Evolutionary conservation across 1,140 invertebrate genomes (phyloP).

Genomic region (Leucophenga varia): DNA sequence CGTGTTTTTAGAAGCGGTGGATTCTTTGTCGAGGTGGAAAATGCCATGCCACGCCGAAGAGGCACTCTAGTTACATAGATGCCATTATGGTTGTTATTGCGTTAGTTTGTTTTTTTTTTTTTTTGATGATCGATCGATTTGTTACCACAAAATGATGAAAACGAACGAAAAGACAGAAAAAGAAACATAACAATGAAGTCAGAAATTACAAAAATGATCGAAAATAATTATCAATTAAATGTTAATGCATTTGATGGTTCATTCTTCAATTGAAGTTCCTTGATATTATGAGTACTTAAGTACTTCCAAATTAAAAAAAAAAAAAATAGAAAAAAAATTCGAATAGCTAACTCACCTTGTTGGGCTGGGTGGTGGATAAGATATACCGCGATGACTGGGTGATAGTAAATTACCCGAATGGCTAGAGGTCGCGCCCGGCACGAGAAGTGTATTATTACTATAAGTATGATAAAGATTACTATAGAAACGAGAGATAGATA

Average conservation of each 20-base stretch:
- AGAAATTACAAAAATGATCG: conserved; percentile 4
- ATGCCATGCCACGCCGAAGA: conserved; percentile 67
- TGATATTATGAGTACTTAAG: no score
- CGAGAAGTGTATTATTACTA: conserved; percentile 60
- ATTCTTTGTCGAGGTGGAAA: conserved; percentile 65
- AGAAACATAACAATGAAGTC: background rate
- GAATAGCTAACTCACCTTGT: conserved; percentile 61
- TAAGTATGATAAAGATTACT: conserved; percentile 54
- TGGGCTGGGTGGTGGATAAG: conserved; percentile 76
- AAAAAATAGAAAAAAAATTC: no score
- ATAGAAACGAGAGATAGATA: conserved; percentile 23
- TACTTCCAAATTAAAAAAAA: no score
- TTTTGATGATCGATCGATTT: no score
- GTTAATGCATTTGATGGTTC: background rate
- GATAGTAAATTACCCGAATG: conserved; percentile 59
- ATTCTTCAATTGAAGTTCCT: background rate
- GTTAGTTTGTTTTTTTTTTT: no score
- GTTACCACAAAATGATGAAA: no score
- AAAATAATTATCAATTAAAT: background rate
- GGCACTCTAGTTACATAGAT: no score
- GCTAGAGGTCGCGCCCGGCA: conserved; percentile 58
- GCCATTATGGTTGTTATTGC: no score
- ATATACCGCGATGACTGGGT: conserved; percentile 66
- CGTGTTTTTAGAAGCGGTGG: conserved; percentile 73
- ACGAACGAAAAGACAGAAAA: background rate